Evolutionary conservation across 2,113 vertebrate genomes (phyloP).

Genomic region (Gnathonemus longibarbis): DNA sequence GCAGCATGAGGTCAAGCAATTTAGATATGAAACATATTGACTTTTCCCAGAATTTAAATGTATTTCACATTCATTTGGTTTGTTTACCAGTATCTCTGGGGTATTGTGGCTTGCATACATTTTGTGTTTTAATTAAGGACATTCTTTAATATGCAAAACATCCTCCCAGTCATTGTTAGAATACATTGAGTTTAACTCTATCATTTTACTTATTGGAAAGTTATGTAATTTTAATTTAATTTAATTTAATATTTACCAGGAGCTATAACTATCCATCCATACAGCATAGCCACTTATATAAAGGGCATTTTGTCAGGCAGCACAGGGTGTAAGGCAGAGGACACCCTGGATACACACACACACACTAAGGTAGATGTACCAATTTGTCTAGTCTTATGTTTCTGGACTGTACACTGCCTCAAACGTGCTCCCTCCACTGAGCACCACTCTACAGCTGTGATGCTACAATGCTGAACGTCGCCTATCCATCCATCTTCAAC

Average conservation of each 20-base stretch:
- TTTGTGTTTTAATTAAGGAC: neutral
- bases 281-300: neutral
- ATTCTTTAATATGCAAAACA: conserved; percentile 2
- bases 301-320: neutral
- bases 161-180: neutral
- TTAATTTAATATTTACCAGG: neutral
- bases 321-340: neutral
- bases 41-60: conserved; percentile 4
- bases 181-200: neutral
- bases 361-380: neutral
- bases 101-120: neutral
- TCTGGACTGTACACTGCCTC: neutral
- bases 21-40: conserved; percentile 1
- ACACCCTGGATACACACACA: neutral
- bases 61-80: conserved; percentile 4
- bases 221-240: neutral
- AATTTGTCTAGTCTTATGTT: neutral
- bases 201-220: neutral
- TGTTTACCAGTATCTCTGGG: conserved; percentile 7
- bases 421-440: neutral
- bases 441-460: neutral
- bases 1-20: neutral
- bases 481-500: neutral
- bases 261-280: neutral
- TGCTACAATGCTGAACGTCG: neutral